These are phyloP conservation scores for Serranochromis macrocephalus DNA, from an alignment of 2,113 vertebrate genomes.

Conservation along the genomic window DNA sequence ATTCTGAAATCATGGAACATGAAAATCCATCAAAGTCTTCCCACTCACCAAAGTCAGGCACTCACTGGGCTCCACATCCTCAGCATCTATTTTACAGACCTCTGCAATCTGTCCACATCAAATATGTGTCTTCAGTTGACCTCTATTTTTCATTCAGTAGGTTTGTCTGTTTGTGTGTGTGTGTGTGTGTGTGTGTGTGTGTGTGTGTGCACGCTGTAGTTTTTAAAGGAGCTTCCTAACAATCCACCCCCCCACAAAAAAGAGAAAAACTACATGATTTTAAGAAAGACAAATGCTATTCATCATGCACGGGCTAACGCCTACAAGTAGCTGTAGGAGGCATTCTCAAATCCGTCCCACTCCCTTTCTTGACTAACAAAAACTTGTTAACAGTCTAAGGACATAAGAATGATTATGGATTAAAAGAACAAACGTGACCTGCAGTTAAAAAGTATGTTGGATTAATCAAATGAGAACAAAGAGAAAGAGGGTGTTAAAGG, in stretches of 20 bases:
- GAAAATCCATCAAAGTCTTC: background rate
- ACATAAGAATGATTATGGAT: background rate
- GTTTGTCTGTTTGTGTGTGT: background rate
- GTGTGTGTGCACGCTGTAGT: background rate
- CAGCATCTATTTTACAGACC: background rate
- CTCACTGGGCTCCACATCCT: background rate
- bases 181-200: too few species aligned
- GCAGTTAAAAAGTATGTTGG: conserved; percentile 12
- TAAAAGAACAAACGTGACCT: background rate
- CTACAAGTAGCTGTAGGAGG: background rate
- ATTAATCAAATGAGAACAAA: conserved; percentile 20
- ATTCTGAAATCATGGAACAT: background rate
- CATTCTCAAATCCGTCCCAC: background rate
- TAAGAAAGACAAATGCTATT: background rate
- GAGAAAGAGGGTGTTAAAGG: background rate
- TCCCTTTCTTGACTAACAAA: background rate
- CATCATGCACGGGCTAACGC: background rate
- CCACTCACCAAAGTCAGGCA: background rate
- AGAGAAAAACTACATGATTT: background rate
- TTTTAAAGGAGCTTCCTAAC: background rate
- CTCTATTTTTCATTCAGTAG: background rate
- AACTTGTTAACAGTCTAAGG: background rate
- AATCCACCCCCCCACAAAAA: background rate
- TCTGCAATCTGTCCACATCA: conserved; percentile 11
- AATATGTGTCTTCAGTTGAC: background rate